phyloP scores from a whole-genome alignment of 2,888 invertebrate genomes.

The Ichneumoninae sp. region DNA sequence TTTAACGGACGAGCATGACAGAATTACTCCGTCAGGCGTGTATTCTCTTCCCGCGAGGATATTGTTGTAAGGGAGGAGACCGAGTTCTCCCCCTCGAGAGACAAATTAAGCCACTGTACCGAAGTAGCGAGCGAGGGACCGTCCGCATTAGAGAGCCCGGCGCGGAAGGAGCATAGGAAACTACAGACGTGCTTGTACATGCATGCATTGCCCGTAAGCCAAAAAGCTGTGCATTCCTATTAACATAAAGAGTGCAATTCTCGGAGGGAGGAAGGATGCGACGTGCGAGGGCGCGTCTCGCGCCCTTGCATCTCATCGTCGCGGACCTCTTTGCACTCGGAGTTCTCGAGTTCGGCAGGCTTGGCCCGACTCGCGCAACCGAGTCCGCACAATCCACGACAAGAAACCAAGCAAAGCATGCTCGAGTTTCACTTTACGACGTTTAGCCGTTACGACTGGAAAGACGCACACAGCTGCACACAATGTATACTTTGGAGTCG shows the following conservation, averaged over 20 bases:
- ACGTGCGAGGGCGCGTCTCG: background rate
- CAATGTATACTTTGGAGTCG: slow-evolving; percentile 2
- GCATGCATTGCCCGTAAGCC: slow-evolving; percentile 16
- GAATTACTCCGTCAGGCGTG: background rate
- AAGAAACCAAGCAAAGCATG: background rate
- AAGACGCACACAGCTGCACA: slow-evolving; percentile 3
- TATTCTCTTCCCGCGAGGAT: slow-evolving; percentile 31
- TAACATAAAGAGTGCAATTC: slow-evolving; percentile 29
- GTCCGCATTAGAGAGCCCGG: slow-evolving; percentile 18
- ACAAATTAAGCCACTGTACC: slow-evolving; percentile 19
- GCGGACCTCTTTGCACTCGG: background rate
- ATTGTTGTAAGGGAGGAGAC: slow-evolving; percentile 24
- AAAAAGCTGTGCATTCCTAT: slow-evolving; percentile 38
- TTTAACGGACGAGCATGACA: slow-evolving; percentile 8
- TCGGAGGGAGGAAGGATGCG: background rate
- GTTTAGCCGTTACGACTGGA: slow-evolving; percentile 32
- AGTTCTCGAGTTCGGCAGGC: background rate
- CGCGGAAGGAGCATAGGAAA: background rate
- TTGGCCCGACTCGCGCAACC: background rate
- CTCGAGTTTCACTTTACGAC: slow-evolving; percentile 46
- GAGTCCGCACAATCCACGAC: background rate
- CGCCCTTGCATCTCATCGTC: background rate
- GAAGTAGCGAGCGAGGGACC: slow-evolving; percentile 11
- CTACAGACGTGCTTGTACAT: slow-evolving; percentile 12
- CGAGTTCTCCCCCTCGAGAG: slow-evolving; percentile 27